Evolutionary conservation across 2,888 invertebrate species (phyloP).

Genomic region (Zaprionus bogoriensis): DNA sequence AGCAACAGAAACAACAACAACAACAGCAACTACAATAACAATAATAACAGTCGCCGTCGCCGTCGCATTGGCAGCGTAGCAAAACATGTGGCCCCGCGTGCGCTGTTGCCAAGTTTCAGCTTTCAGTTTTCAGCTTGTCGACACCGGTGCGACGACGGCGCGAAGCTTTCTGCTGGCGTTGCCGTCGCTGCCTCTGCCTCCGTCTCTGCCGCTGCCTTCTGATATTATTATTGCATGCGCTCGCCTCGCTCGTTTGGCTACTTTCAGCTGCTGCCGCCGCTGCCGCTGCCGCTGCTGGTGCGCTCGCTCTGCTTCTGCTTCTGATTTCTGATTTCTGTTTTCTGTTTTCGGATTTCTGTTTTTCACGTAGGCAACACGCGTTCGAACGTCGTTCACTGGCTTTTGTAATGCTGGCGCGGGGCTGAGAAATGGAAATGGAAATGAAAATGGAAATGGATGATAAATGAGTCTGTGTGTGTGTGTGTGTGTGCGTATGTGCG

Average conservation of each 20-base stretch:
- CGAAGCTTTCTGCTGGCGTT: constrained; percentile 8
- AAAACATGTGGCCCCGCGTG: constrained; percentile 68
- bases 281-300: neutral
- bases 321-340: constrained; percentile 45
- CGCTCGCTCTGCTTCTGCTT: constrained; percentile 26
- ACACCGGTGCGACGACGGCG: constrained; percentile 45
- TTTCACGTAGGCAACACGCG: constrained; percentile 42
- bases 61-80: constrained; percentile 12
- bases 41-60: neutral
- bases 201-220: constrained; percentile 9
- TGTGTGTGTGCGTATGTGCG: neutral
- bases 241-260: constrained; percentile 5
- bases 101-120: constrained; percentile 52
- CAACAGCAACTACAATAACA: constrained; percentile 1
- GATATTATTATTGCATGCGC: too few species aligned
- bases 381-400: constrained; percentile 8
- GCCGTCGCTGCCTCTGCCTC: constrained; percentile 11
- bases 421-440: constrained; percentile 30
- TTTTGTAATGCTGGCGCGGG: constrained; percentile 15
- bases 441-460: constrained; percentile 27
- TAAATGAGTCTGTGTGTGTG: constrained; percentile 21
- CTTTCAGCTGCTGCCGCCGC: constrained; percentile 15
- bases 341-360: constrained; percentile 14
- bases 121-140: constrained; percentile 49
- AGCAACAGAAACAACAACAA: constrained; percentile 14